phyloP scores from a whole-genome alignment of 1,140 invertebrate species.

The Melitaea cinxia region DNA sequence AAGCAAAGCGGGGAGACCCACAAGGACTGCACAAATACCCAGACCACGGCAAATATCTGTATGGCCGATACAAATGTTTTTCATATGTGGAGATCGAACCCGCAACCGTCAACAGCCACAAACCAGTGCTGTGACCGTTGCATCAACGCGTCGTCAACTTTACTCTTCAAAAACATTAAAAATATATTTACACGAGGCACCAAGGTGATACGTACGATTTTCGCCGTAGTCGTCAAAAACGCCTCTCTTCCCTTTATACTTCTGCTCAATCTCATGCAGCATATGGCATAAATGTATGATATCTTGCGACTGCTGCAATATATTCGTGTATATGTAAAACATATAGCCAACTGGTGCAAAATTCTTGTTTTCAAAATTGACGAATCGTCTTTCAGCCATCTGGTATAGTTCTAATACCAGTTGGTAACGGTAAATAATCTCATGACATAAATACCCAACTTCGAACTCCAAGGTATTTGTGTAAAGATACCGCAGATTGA shows the following conservation, averaged over 20 bases:
- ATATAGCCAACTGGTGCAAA: conserved; percentile 21
- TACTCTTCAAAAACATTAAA: background rate
- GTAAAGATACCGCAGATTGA: conserved; percentile 24
- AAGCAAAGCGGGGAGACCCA: too few species aligned
- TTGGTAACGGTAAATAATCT: conserved; percentile 32
- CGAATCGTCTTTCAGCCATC: conserved; percentile 23
- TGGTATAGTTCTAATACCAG: conserved; percentile 34
- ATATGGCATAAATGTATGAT: conserved; percentile 44
- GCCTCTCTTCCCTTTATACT: conserved; percentile 22
- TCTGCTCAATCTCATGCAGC: conserved; percentile 47
- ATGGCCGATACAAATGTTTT: too few species aligned
- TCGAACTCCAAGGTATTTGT: conserved; percentile 38
- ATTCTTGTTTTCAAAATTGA: background rate
- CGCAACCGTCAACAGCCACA: too few species aligned
- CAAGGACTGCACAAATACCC: too few species aligned
- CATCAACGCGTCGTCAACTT: too few species aligned
- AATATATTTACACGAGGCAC: background rate
- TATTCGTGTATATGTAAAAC: conserved; percentile 43
- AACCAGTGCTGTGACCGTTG: too few species aligned
- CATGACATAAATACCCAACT: conserved; percentile 44
- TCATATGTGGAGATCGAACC: too few species aligned
- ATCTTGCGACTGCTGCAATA: conserved; percentile 31
- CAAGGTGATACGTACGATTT: background rate
- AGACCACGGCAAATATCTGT: too few species aligned
- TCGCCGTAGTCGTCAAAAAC: conserved; percentile 27